Base-by-base conservation (phyloP, 2,797 vertebrate genomes). In the Phataginus tetradactyla region DNA sequence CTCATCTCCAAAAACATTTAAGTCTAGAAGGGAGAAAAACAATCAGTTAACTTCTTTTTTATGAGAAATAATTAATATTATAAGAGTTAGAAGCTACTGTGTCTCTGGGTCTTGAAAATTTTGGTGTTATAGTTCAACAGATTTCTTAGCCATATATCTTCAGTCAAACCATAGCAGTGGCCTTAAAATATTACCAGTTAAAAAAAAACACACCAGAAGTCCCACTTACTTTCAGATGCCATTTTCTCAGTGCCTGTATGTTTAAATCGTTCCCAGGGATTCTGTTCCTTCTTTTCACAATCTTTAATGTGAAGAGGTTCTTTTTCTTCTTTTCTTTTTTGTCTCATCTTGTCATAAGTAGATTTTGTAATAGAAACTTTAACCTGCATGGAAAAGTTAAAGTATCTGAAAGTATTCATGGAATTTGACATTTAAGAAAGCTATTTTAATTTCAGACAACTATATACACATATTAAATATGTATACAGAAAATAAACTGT, bases 281-380 rank as follows among this genome's bases (percentile, higher is more conserved):
- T 95, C 14, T 90, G 97, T 18, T 98, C 98, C 86, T 98, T 98
- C 72, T 95, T 98, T 87, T 97, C 97, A 1, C 80, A 49, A 66
- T 97, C 97, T 96, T 92, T 98, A 81, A 39, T 53, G 63, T 98
- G 96, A 57, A 96, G 97, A 78, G 97, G 89, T 39, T 99, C 99
- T 69, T 95, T 98, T 69, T 99, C 99, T 68, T 98, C 98, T 96
- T 97, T 99, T 93, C 98, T 99, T 96, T 98, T 99, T 96, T 97
- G 97, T 84, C 97, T 98, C 98, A 98, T 98, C 97, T 99, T 99
- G 27, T 99, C 99, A 94, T 98, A 98, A n/a, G 98, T 97, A 78
- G 98, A 99, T 95, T 98, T 99, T 21, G 98, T 98, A 95, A 99
- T 96, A 90, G 98, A 98, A 92, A 98, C 96, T 98, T 98, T 99